Evolutionary conservation across 2,113 vertebrate species (phyloP), one percentile per base, ranked within the genome.

Genomic region (Menidia beryllina): DNA sequence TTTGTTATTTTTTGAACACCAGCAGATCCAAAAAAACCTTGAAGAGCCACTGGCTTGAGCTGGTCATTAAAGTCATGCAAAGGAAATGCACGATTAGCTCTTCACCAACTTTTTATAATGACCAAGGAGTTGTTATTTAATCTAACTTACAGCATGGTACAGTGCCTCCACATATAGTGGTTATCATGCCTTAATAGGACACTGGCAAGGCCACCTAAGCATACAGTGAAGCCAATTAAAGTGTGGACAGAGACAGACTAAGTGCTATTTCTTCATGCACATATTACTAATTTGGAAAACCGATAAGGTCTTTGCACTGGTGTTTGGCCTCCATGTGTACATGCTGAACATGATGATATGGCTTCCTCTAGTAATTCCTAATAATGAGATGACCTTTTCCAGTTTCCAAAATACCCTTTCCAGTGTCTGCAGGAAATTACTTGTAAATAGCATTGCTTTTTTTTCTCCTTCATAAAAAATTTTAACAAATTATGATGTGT

Each of bases 211-310:
- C 69, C 77, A 69, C 61, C 84, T 79, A 65, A 84, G 83, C 81
- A 74, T 80, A 15, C 63, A 65, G 58, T 63, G 63, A 77, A 68
- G 73, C 86, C 83, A 91, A 91, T 89, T 91, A 88, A 73, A 85
- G 15, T 25, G 72, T 36, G 65, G 43, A 52, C 58, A 12, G 23
- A 82, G 59, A 64, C 62, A 61, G 59, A 73, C 58, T 72, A 45
- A 54, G 23, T n/a, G 68, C 21, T 11, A 54, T 60, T 83, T 55
- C 60, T 21, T 64, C 59, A 20, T 50, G 61, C 59, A 65, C 65
- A 62, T 51, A 55, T 26, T 57, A 43, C 73, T 86, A 76, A 85
- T 84, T 82, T 85, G 60, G 47, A 61, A 67, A 77, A 53, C 48
- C 47, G 87, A 86, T 72, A 76, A 82, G 82, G 88, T 82, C 78